These are phyloP conservation scores for Sebastes minor DNA, from an alignment of 2,797 vertebrate species.

Conservation along the genomic window DNA sequence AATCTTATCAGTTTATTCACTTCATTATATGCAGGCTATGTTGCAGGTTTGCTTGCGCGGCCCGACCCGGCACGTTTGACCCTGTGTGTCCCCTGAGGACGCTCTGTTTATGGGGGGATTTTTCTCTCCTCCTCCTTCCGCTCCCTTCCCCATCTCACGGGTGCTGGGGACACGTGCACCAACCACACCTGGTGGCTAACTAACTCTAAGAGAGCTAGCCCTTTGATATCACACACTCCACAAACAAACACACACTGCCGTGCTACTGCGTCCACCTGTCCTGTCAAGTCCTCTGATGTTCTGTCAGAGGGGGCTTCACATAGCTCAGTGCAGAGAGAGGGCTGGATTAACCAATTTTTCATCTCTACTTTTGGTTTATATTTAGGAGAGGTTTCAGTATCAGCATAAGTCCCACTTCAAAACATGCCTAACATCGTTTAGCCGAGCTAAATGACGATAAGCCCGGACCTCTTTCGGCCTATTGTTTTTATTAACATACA, in stretches of 20 bases:
- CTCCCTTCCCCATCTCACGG: neutral
- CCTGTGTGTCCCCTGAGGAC: conserved; percentile 47
- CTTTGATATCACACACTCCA: conserved; percentile 40
- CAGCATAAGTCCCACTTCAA: conserved; percentile 14
- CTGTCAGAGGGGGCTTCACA: conserved; percentile 55
- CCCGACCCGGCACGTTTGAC: conserved; percentile 25
- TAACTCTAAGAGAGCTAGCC: conserved; percentile 11
- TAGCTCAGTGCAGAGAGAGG: conserved; percentile 44
- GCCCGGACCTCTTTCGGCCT: neutral
- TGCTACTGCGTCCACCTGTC: conserved; percentile 53
- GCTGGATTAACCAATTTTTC: conserved; percentile 57
- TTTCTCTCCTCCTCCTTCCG: neutral
- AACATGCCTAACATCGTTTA: neutral
- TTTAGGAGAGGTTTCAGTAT: conserved; percentile 48
- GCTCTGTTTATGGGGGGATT: conserved; percentile 33
- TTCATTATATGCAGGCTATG: conserved; percentile 5
- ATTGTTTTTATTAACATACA: neutral
- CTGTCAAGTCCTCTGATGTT: conserved; percentile 46
- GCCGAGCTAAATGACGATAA: neutral
- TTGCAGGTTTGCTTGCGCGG: neutral
- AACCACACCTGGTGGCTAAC: conserved; percentile 55
- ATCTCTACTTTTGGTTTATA: conserved; percentile 49
- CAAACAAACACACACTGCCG: conserved; percentile 35
- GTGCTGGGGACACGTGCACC: conserved; percentile 21
- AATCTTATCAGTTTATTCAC: conserved; percentile 23